Evolutionary conservation across 2,888 invertebrate genomes (phyloP), one percentile per base, ranked within the genome.

Genomic region (Scaptomyza parva): DNA sequence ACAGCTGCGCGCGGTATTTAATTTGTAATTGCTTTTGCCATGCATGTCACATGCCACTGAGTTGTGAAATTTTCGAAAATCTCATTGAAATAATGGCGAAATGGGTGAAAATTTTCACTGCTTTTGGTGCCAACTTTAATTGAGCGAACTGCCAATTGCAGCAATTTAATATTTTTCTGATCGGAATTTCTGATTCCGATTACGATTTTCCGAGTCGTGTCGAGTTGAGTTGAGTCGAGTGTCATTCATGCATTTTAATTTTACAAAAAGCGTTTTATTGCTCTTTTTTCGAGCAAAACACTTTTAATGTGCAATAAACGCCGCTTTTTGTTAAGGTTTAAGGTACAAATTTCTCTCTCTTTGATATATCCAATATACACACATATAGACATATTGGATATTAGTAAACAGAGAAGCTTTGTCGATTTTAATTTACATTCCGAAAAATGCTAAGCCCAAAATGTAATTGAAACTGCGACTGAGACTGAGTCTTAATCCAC

Each of bases 21-120:
- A 87, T 76, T 78, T 87, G 86, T 87, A 87, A 82, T 85, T 73
- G 73, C 72, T 71, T 48, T 72, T 69, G 57, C 73, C 8, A 57
- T 66, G 80, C 78, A 65, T 77, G 78, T 67, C 87, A 85, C 75
- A 78, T 75, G 82, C 64, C 71, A 60, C 48, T 35, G 37, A 54
- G 58, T 62, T 39, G 51, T 59, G n/a, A 50, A 50, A 47, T 35
- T 30, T 30, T 53, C 12, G n/a, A 18, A 18, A 45, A 28, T 9
- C 0, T 9, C 30, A 5, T 18, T n/a, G 5, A 28, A 28, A 45
- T 45, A 17, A 18, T 45, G 35, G 35, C 14, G 8, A 28, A 28
- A 45, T 18, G 12, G 17, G 24, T 8, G n/a, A 24, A 14, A 43
- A 44, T 24, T 8, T 26, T 26, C 8, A 26, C 17, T 22, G 12